Percentiles rank a stretch among this genome's conserved stretches.
These are phyloP conservation scores for Drosophila macrospina DNA, from an alignment of 2,888 invertebrate species.

Conservation along the genomic window DNA sequence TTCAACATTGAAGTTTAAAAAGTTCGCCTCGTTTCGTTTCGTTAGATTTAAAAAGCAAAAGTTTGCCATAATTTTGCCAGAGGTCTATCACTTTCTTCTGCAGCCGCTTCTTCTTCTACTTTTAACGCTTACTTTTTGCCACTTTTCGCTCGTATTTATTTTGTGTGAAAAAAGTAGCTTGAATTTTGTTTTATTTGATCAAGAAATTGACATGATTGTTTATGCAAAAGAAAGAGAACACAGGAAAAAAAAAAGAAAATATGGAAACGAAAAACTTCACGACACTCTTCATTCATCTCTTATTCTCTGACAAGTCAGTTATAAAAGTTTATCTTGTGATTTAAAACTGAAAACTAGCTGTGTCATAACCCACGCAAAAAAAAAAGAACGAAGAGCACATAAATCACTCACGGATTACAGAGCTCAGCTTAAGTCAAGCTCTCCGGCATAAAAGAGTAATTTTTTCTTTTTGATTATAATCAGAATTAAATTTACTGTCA, in stretches of 20 bases:
- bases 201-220: constrained; percentile 76
- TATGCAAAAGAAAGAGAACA: constrained; percentile 55
- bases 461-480: constrained; percentile 14
- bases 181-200: constrained; percentile 77
- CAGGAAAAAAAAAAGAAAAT: constrained; percentile 38
- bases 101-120: constrained; percentile 14
- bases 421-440: constrained; percentile 38
- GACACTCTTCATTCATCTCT: constrained; percentile 57
- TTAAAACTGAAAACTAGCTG: constrained; percentile 43
- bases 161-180: constrained; percentile 46
- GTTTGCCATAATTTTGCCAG: constrained; percentile 69
- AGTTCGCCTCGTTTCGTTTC: constrained; percentile 62
- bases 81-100: constrained; percentile 67
- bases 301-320: constrained; percentile 34
- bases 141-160: constrained; percentile 48
- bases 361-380: constrained; percentile 26
- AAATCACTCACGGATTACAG: constrained; percentile 49
- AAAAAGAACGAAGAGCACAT: constrained; percentile 10
- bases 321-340: constrained; percentile 56
- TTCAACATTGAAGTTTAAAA: constrained; percentile 76
- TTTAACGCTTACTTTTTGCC: constrained; percentile 44
- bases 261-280: constrained; percentile 40
- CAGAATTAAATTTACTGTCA: constrained; percentile 34
- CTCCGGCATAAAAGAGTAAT: neutral
- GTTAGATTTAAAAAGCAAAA: constrained; percentile 64